These are phyloP conservation scores for Pelusios castaneus DNA, from an alignment of 2,113 vertebrate genomes.

Conservation along the genomic window DNA sequence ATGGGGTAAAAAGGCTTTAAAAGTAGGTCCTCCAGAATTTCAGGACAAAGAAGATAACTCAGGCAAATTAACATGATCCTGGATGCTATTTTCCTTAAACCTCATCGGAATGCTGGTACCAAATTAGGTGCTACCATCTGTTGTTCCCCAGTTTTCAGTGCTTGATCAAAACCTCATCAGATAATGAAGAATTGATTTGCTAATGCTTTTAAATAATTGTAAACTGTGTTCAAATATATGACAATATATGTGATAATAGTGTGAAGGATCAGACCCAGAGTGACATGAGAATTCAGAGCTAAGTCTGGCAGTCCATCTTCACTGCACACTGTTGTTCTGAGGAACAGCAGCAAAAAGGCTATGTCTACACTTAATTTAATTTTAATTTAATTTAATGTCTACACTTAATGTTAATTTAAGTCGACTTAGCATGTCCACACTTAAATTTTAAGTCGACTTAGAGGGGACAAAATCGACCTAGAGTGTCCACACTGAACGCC, in stretches of 20 bases:
- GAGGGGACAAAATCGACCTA: too few relatives aligned
- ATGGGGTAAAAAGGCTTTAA: conserved; percentile 15
- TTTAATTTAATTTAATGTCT: too few relatives aligned
- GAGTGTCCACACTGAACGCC: too few relatives aligned
- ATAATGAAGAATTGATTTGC: not conserved
- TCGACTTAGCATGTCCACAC: too few relatives aligned
- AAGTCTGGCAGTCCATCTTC: not conserved
- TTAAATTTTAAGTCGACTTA: too few relatives aligned
- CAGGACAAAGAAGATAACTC: conserved; percentile 16
- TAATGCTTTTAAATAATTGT: not conserved
- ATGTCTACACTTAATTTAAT: too few relatives aligned
- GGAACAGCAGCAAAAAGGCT: not conserved
- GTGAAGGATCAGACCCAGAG: not conserved
- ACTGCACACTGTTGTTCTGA: not conserved
- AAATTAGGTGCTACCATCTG: not conserved
- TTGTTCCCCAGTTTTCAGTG: not conserved
- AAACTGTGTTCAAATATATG: not conserved
- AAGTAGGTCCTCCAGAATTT: conserved; percentile 20
- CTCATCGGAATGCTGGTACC: not conserved
- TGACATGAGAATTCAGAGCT: not conserved
- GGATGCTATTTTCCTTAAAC: not conserved
- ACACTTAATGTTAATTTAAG: too few relatives aligned
- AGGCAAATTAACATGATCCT: not conserved
- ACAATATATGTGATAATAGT: not conserved
- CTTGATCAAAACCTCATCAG: not conserved